Evolutionary conservation across 2,113 vertebrate genomes (phyloP).

Genomic region (Anguilla rostrata): DNA sequence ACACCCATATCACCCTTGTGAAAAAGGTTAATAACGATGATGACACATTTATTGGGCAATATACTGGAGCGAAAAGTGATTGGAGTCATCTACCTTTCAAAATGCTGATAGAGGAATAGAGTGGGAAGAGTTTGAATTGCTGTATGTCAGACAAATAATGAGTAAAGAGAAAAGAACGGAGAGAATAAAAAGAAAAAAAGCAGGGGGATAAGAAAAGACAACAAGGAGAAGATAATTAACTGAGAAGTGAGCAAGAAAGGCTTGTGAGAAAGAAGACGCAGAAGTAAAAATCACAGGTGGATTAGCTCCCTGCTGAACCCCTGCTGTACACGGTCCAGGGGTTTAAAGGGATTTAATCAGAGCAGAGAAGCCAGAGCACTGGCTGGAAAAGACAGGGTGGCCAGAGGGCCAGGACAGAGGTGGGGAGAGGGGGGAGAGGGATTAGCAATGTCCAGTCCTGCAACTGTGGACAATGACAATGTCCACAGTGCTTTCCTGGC

Average conservation of each 20-base stretch:
- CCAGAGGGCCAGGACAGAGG: background rate
- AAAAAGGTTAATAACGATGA: background rate
- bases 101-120: background rate
- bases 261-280: background rate
- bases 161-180: background rate
- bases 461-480: background rate
- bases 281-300: background rate
- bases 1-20: no score
- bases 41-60: background rate
- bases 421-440: background rate
- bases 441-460: background rate
- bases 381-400: constrained; percentile 1
- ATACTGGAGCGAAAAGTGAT: background rate
- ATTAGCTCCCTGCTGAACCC: constrained; percentile 25
- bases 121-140: background rate
- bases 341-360: constrained; percentile 30
- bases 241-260: background rate
- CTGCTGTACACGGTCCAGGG: constrained; percentile 4
- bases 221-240: background rate
- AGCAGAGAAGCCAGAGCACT: background rate
- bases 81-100: background rate
- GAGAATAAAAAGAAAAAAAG: background rate
- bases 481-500: background rate
- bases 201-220: background rate
- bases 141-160: background rate